Evolutionary conservation across 1,140 invertebrate species (phyloP), one percentile per base, ranked within the genome.

Genomic region (Drosophila setifemur): DNA sequence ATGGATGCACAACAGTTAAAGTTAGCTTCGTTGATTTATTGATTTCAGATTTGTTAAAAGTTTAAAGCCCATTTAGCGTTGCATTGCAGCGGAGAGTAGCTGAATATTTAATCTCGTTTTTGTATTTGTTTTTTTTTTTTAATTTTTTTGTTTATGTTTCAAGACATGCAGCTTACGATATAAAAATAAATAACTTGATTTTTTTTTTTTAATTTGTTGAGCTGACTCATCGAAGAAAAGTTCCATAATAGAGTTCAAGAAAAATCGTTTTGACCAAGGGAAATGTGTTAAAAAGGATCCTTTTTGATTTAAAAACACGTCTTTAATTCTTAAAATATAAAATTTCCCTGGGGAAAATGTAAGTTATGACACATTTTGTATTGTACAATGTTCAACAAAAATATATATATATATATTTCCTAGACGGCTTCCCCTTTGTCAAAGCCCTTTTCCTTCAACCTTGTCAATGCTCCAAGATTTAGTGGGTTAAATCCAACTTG

Each of bases 51-150:
- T 67, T 77, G 11, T 54, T 58, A 52, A 75, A 44, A 48, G 28
- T 71, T 61, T 78, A 78, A 78, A 73, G 74, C 74, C 74, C 74
- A 57, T 78, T n/a, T 77, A 77, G 67, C 73, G 73, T 66, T 77
- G 73, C 73, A 66, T 71, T 77, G 73, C 67, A 53, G 75, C 31
- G 61, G 68, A 49, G 49, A 43, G 53, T 48, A 29, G 69, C 58
- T 73, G 26, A 31, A 54, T 42, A 43, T 31, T 18, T 37, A 31
- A 42, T 63, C 7, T n/a, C n/a, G n/a, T 12, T 37, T 21, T 18
- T 29, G 33, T 37, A 37, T 37, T 16, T 16, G 16, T 37, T 8
- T 37, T 14, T 5, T 43, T 14, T 12, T 42, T 7, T 25, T 21
- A n/a, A n/a, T n/a, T n/a, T 23, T 25, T 31, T 11, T 35, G 21